Conservation (phyloP, 92 coral and sea anemone species). For the Zoanthus solanderi region DNA sequence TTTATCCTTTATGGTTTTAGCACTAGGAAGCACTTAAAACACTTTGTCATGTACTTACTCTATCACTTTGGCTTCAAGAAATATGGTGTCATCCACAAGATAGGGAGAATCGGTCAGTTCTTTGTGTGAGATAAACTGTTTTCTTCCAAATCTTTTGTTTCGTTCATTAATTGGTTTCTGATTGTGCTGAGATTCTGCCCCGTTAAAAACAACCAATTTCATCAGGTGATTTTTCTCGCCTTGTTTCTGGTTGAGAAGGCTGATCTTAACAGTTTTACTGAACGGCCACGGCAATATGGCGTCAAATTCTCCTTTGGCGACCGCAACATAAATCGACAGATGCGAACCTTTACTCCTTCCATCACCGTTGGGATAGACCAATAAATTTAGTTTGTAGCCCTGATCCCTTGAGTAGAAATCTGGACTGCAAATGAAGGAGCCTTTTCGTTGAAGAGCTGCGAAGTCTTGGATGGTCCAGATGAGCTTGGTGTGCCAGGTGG, state of each 20-base stretch:
- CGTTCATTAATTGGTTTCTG: neutral
- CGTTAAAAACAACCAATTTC: neutral
- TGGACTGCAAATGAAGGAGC: neutral
- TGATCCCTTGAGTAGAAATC: neutral
- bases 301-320: neutral
- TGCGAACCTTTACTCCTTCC: neutral
- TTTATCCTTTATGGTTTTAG: too few relatives aligned
- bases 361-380: neutral
- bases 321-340: neutral
- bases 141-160: neutral
- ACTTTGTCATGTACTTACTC: neutral
- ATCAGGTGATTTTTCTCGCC: neutral
- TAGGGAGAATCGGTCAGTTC: neutral
- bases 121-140: neutral
- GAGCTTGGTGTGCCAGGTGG: neutral
- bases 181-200: neutral
- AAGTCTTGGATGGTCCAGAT: neutral
- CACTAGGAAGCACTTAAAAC: too few relatives aligned
- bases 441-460: neutral
- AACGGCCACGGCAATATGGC: neutral
- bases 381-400: neutral
- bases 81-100: constrained; percentile 11
- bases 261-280: neutral
- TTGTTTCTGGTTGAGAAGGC: neutral
- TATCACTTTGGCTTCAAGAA: neutral